Conservation (phyloP, 2,797 vertebrate species). For the Catostomus latipinnis region DNA sequence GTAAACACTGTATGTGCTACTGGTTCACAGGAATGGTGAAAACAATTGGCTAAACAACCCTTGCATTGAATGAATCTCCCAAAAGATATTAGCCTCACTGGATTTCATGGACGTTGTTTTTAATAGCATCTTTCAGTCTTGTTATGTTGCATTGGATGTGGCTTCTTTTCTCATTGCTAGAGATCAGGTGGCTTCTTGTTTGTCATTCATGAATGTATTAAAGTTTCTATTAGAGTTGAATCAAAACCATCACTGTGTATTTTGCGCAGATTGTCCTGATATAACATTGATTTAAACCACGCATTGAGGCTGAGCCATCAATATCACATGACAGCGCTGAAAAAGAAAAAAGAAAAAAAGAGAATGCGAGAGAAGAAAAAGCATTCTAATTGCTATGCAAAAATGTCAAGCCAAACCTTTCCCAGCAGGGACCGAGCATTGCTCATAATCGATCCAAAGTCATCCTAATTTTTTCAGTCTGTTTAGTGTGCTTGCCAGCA, state of each 20-base stretch:
- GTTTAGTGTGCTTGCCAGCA: slow-evolving; percentile 40
- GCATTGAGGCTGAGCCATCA: slow-evolving; percentile 33
- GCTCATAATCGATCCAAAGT: slow-evolving; percentile 51
- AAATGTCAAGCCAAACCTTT: slow-evolving; percentile 58
- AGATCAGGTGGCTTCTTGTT: slow-evolving; percentile 59
- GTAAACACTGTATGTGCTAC: not conserved
- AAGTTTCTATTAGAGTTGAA: slow-evolving; percentile 51
- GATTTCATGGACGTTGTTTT: not conserved
- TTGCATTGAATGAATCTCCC: not conserved
- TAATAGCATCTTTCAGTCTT: slow-evolving; percentile 24
- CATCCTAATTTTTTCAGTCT: slow-evolving; percentile 37
- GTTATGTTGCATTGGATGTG: slow-evolving; percentile 13
- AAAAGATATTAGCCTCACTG: not conserved
- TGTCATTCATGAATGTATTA: slow-evolving; percentile 57
- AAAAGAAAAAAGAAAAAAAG: slow-evolving; percentile 1
- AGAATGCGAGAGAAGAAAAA: not conserved
- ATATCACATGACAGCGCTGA: slow-evolving; percentile 28
- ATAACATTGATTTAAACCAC: slow-evolving; percentile 31
- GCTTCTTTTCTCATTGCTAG: slow-evolving; percentile 19
- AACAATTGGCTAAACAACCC: not conserved
- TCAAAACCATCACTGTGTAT: slow-evolving; percentile 51
- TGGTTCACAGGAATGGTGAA: not conserved
- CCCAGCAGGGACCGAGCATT: slow-evolving; percentile 42
- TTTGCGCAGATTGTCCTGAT: slow-evolving; percentile 38
- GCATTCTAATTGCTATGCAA: slow-evolving; percentile 52